These are phyloP conservation scores for Pelobates cultripes DNA, from an alignment of 2,797 vertebrate species.

Conservation along the genomic window DNA sequence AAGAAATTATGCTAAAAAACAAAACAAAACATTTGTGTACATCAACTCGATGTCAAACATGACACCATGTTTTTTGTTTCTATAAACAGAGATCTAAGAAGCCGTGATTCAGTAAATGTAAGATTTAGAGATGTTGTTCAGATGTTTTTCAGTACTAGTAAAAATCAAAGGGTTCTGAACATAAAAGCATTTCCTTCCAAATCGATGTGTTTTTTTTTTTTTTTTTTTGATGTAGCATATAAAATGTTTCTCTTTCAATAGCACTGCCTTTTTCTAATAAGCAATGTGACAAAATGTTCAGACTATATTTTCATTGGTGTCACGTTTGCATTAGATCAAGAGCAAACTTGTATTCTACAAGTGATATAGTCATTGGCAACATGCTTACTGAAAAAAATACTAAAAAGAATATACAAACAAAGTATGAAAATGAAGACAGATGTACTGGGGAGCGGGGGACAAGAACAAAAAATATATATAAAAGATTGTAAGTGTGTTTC, in stretches of 20 bases:
- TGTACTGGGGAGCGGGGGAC: background rate
- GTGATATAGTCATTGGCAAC: too few relatives aligned
- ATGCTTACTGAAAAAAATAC: too few relatives aligned
- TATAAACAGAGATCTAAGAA: background rate
- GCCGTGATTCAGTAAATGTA: background rate
- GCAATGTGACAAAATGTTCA: background rate
- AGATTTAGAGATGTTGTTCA: background rate
- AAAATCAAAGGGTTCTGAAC: background rate
- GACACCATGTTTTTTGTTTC: background rate
- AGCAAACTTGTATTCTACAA: too few relatives aligned
- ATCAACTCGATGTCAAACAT: background rate
- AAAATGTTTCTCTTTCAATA: background rate
- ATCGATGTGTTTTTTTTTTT: background rate
- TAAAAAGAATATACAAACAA: too few relatives aligned
- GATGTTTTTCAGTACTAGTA: too few relatives aligned
- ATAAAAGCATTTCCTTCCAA: background rate
- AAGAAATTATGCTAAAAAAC: too few relatives aligned
- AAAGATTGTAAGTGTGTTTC: background rate
- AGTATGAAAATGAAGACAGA: too few relatives aligned
- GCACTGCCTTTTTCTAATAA: background rate
- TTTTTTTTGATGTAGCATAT: background rate
- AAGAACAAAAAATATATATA: background rate
- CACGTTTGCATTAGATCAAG: too few relatives aligned
- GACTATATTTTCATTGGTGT: too few relatives aligned
- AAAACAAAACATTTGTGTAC: background rate